Base-by-base conservation (phyloP, 2,113 vertebrate species). In the Neogobius melanostomus region DNA sequence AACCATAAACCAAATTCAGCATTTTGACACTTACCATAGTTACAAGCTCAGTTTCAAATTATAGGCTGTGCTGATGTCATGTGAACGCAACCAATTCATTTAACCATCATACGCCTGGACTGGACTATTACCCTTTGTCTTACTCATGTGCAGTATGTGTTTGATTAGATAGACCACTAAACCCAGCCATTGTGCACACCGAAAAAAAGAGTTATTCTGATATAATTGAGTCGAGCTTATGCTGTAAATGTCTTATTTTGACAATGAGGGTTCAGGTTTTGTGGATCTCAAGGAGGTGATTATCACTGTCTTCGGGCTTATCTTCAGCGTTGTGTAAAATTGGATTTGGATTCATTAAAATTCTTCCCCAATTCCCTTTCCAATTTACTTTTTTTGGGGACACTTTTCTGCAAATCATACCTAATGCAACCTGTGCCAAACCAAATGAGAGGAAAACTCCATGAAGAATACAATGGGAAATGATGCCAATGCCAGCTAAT, bases 291-390 rank as follows among this genome's bases (percentile, higher is more conserved):
- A 12, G 21, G 56, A 44, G 42, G 42, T n/a, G 9, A 61, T 15
- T 44, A 44, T 44, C 14, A 61, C 42, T 44, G 42, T 61, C 59
- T 44, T 44, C 28, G 6, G 4, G 12, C 53, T 28, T 28, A 7
- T 42, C 11, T 57, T 42, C 56, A 15, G 7, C n/a, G 59, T 44
- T 61, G 59, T 61, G 42, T 4, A 61, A 61, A 61, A 61, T 61
- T 16, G 42, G 14, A 45, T 44, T 61, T 44, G 42, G 42, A 8
- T n/a, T 44, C 59, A 61, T 61, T 61, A 61, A 61, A 61, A 61
- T 44, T 44, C 14, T 61, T 61, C 8, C 42, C 59, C 59, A 44
- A 61, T 61, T 61, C 42, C 56, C 56, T n/a, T 61, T 61, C 59
- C 59, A 45, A 61, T 61, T 61, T 61, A 1, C 14, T 61, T 44